These are phyloP conservation scores for Sparidentex hasta DNA, from an alignment of 2,797 vertebrate species.

Conservation along the genomic window DNA sequence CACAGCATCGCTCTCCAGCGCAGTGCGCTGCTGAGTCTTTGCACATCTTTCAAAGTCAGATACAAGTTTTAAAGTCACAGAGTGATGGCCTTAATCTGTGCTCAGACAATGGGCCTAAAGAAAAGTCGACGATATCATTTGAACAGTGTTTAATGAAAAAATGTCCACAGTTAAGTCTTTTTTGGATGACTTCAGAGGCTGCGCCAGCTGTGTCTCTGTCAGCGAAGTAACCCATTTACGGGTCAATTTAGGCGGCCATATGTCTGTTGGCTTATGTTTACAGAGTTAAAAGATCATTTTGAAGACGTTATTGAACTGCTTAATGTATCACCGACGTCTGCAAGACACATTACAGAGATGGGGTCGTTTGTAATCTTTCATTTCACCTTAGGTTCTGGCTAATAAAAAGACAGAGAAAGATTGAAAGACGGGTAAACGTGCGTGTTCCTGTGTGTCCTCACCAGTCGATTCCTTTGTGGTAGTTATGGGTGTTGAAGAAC, in stretches of 20 bases:
- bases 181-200: conserved; percentile 61
- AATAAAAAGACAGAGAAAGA: conserved; percentile 38
- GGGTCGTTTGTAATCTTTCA: conserved; percentile 35
- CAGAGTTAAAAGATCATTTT: conserved; percentile 61
- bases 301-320: conserved; percentile 53
- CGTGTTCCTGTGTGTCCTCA: conserved; percentile 71
- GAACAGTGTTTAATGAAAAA: conserved; percentile 48
- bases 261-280: conserved; percentile 66
- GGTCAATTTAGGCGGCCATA: conserved; percentile 75
- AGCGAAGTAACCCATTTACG: conserved; percentile 76
- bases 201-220: conserved; percentile 72
- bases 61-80: conserved; percentile 46
- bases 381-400: conserved; percentile 43
- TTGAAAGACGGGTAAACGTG: background rate
- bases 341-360: conserved; percentile 34
- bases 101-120: conserved; percentile 36
- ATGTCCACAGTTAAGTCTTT: conserved; percentile 46
- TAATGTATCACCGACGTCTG: conserved; percentile 52
- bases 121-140: conserved; percentile 42
- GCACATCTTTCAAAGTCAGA: conserved; percentile 61
- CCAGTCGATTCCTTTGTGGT: conserved; percentile 99
- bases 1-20: background rate
- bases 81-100: conserved; percentile 38
- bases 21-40: background rate
- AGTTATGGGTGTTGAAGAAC: conserved; percentile 99